Percentiles rank a stretch among this genome's conserved stretches.
Conservation (phyloP, 2,797 vertebrate species). For the Oceanodroma leucorhoa region DNA sequence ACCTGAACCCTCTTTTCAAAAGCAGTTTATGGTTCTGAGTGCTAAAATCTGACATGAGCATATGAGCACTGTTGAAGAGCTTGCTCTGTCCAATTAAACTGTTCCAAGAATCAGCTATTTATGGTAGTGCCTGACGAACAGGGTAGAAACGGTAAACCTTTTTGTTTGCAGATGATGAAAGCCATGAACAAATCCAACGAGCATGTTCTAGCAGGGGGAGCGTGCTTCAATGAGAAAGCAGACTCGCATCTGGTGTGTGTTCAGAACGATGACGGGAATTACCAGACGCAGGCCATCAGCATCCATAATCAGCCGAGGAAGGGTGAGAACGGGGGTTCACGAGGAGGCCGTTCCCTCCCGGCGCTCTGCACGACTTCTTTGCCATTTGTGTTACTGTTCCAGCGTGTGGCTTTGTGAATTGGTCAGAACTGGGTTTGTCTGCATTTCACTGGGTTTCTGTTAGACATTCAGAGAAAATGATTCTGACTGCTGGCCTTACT, state of each 20-base stretch:
- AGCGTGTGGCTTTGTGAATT: neutral
- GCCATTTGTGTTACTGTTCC: neutral
- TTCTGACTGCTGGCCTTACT: accelerated
- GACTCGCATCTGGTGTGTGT: slow-evolving; percentile 97
- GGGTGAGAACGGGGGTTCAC: slow-evolving; percentile 72
- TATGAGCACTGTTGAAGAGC: neutral
- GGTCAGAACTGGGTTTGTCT: neutral
- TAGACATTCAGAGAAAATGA: neutral
- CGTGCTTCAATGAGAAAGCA: slow-evolving; percentile 93
- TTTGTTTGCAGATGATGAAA: slow-evolving; percentile 91
- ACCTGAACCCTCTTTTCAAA: neutral
- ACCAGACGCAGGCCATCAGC: slow-evolving; percentile 99
- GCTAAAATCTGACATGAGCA: neutral
- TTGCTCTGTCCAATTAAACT: neutral
- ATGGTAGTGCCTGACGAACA: neutral
- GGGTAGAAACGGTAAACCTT: neutral
- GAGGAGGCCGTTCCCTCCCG: neutral
- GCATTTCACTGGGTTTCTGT: neutral
- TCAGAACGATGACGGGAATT: slow-evolving; percentile 97
- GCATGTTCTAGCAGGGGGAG: slow-evolving; percentile 94
- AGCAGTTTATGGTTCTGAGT: neutral
- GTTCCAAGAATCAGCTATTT: neutral
- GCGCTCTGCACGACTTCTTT: neutral
- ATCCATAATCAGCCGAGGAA: slow-evolving; percentile 97
- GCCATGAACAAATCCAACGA: slow-evolving; percentile 99